Percentiles rank a stretch among this genome's conserved stretches.
Conservation (phyloP, 2,113 vertebrate genomes). For the Mustelus asterias region DNA sequence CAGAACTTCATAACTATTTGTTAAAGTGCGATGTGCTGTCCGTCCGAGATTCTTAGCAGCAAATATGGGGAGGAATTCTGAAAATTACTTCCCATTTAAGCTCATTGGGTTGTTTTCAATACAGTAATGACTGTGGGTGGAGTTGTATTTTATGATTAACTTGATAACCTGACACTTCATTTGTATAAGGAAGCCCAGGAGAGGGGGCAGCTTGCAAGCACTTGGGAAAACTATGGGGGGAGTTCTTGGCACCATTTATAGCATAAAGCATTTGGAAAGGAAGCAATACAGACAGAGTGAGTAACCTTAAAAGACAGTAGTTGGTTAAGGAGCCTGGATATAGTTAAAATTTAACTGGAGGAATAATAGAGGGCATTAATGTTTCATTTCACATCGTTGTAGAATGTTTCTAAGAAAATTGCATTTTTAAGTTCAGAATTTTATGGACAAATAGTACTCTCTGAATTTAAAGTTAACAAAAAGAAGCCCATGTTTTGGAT, state of each 20-base stretch:
- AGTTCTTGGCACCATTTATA: background rate
- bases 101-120: background rate
- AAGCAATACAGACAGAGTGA: background rate
- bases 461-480: background rate
- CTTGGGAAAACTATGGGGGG: background rate
- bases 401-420: background rate
- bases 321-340: background rate
- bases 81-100: background rate
- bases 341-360: background rate
- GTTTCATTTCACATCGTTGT: background rate
- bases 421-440: background rate
- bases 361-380: background rate
- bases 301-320: background rate
- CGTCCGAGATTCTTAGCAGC: background rate
- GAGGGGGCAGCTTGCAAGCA: background rate
- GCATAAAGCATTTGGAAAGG: background rate
- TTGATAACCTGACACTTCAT: background rate
- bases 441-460: background rate
- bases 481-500: background rate
- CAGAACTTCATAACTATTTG: background rate
- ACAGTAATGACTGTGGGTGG: background rate
- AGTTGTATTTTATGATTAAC: background rate
- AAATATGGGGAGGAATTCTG: background rate
- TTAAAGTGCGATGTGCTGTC: background rate
- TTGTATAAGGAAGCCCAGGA: background rate